Conservation (phyloP, 2,888 invertebrate species). For the Xanthia togata region DNA sequence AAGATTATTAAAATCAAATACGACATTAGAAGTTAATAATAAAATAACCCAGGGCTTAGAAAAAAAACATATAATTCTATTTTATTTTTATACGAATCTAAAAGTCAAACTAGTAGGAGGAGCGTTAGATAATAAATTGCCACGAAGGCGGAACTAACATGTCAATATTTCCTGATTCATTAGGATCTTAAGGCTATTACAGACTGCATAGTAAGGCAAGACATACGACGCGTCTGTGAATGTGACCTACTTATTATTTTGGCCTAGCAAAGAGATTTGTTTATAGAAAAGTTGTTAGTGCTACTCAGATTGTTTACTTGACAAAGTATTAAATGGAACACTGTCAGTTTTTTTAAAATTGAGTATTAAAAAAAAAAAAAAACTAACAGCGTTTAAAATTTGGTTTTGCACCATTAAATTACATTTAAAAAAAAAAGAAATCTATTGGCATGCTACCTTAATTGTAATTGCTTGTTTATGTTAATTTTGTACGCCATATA, state of each 20-base stretch:
- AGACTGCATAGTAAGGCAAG: slow-evolving; percentile 32
- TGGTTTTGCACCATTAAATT: no score
- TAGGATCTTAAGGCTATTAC: slow-evolving; percentile 24
- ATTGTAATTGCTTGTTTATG: no score
- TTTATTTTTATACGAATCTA: slow-evolving; percentile 18
- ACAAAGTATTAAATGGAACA: background rate
- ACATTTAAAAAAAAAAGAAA: no score
- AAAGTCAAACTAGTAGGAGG: slow-evolving; percentile 30
- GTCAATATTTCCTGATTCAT: slow-evolving; percentile 50
- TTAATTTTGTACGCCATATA: no score
- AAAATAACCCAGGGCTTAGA: background rate
- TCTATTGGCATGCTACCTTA: no score
- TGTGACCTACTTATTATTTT: slow-evolving; percentile 37
- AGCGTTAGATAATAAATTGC: slow-evolving; percentile 33
- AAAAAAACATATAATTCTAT: background rate
- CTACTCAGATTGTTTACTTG: background rate
- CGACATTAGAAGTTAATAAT: background rate
- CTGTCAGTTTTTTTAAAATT: background rate
- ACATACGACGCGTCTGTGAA: slow-evolving; percentile 11
- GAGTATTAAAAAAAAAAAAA: no score
- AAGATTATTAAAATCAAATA: background rate
- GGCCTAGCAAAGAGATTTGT: background rate
- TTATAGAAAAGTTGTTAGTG: background rate
- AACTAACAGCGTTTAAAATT: no score
- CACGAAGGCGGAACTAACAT: slow-evolving; percentile 13